These are phyloP conservation scores for Ypsolopha sequella DNA, from an alignment of 2,888 invertebrate species.

Conservation along the genomic window DNA sequence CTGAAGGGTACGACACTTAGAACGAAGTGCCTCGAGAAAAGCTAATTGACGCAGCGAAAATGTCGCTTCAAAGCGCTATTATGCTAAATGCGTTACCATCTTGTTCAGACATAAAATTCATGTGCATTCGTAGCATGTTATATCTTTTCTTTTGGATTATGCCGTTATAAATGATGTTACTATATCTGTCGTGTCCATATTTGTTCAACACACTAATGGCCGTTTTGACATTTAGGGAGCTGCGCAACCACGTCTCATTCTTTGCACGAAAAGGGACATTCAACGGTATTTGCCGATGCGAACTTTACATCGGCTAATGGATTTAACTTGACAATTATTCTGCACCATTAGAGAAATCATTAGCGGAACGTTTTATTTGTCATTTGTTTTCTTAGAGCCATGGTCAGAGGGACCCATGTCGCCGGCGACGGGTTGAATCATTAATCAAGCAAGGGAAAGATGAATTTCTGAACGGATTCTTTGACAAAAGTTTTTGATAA, in stretches of 20 bases:
- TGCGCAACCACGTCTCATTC: constrained; percentile 53
- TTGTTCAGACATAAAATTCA: neutral
- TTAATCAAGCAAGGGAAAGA: constrained; percentile 40
- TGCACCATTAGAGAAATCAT: constrained; percentile 56
- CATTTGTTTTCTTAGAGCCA: constrained; percentile 48
- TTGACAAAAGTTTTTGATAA: constrained; percentile 55
- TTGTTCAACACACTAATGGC: constrained; percentile 38
- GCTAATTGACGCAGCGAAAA: constrained; percentile 7
- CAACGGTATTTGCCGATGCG: constrained; percentile 20
- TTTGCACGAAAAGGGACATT: constrained; percentile 23
- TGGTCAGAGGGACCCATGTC: constrained; percentile 32
- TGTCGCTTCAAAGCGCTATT: neutral
- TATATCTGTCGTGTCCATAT: constrained; percentile 30
- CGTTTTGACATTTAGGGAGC: constrained; percentile 23
- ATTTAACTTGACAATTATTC: constrained; percentile 45
- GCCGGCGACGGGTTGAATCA: constrained; percentile 45
- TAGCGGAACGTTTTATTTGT: constrained; percentile 37
- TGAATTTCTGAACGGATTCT: constrained; percentile 28
- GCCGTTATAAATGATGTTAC: constrained; percentile 51
- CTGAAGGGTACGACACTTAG: constrained; percentile 16
- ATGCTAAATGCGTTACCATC: neutral
- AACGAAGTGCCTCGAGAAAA: constrained; percentile 5
- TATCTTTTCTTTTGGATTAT: neutral
- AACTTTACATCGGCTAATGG: constrained; percentile 37
- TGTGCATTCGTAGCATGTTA: no score